Conservation (phyloP, 2,888 invertebrate species). For the Operophtera brumata region DNA sequence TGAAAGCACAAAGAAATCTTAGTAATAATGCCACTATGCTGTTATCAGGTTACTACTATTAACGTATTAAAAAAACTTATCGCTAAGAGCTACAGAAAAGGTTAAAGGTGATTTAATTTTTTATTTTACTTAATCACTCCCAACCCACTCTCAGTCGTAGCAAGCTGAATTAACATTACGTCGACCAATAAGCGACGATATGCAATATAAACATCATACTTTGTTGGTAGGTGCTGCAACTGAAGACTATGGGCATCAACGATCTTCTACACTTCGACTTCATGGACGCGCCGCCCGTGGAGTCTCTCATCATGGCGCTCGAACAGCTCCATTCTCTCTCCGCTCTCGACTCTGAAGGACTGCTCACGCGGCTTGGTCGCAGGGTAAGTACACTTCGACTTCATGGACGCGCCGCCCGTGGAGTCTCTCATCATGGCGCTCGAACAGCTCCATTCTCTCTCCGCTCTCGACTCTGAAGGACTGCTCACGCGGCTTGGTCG, state of each 20-base stretch:
- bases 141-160: too few species aligned
- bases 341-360: slow-evolving; percentile 96
- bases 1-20: too few species aligned
- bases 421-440: slow-evolving; percentile 98
- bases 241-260: slow-evolving; percentile 99
- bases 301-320: slow-evolving; percentile 98
- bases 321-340: slow-evolving; percentile 98
- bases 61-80: too few species aligned
- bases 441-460: slow-evolving; percentile 97
- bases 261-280: slow-evolving; percentile 99
- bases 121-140: too few species aligned
- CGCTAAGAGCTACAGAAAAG: too few species aligned
- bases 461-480: slow-evolving; percentile 97
- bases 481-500: slow-evolving; percentile 89
- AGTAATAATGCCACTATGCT: too few species aligned
- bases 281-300: slow-evolving; percentile 99
- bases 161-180: too few species aligned
- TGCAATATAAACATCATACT: too few species aligned
- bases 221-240: slow-evolving; percentile 87
- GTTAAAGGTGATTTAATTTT: too few species aligned
- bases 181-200: too few species aligned
- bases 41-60: too few species aligned
- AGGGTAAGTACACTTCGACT: slow-evolving; percentile 94
- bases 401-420: slow-evolving; percentile 99
- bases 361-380: slow-evolving; percentile 89